Evolutionary conservation across 2,888 invertebrate species (phyloP).

Genomic region (Eretmocerus hayati): DNA sequence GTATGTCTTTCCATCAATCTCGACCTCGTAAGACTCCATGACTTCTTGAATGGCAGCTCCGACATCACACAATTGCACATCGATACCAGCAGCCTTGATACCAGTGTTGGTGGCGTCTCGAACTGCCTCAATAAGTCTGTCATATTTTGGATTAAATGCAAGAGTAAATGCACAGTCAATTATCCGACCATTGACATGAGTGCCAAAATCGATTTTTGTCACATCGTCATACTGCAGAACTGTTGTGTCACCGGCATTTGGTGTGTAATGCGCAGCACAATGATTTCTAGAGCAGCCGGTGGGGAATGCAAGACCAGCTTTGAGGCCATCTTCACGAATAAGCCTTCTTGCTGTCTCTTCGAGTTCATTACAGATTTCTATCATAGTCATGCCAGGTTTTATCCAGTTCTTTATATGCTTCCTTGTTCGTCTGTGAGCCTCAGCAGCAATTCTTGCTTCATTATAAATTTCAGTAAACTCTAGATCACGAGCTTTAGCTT

Average conservation of each 20-base stretch:
- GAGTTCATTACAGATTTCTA: conserved; percentile 93
- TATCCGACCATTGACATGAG: conserved; percentile 95
- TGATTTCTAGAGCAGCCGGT: conserved; percentile 98
- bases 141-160: conserved; percentile 94
- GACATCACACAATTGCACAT: conserved; percentile 94
- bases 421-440: conserved; percentile 91
- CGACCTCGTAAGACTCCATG: conserved; percentile 99
- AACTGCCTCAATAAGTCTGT: conserved; percentile 88
- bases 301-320: conserved; percentile 92
- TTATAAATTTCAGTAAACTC: conserved; percentile 90
- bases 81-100: conserved; percentile 90
- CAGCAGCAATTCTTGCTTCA: conserved; percentile 92
- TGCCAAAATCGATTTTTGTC: conserved; percentile 98
- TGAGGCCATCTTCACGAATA: conserved; percentile 90
- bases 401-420: conserved; percentile 84
- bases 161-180: conserved; percentile 99
- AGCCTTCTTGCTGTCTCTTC: conserved; percentile 86
- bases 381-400: conserved; percentile 99
- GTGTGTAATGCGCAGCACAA: conserved; percentile 99
- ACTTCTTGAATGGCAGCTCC: conserved; percentile 97
- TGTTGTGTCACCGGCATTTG: conserved; percentile 95
- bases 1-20: conserved; percentile 92
- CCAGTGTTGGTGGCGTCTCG: conserved; percentile 98
- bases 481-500: conserved; percentile 83
- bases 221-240: conserved; percentile 94